Evolutionary conservation across 2,113 vertebrate species (phyloP).

Genomic region (Pluvianellus socialis): DNA sequence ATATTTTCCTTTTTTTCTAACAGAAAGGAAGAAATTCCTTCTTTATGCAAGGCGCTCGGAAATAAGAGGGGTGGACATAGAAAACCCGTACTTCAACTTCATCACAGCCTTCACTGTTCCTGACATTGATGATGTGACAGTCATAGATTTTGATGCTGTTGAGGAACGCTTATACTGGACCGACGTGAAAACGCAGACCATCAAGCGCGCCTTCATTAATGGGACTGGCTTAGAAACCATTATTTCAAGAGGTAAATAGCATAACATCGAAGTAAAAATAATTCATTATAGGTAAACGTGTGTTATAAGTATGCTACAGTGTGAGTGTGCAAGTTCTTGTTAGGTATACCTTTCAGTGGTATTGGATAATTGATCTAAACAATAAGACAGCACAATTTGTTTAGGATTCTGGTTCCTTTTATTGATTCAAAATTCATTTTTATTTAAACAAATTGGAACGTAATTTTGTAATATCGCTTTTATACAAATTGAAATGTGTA

Average conservation of each 20-base stretch:
- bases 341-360: neutral
- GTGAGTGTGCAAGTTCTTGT: fast-evolving
- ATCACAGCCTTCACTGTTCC: slow-evolving; percentile 97
- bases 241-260: slow-evolving; percentile 87
- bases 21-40: slow-evolving; percentile 93
- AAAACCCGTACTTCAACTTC: slow-evolving; percentile 96
- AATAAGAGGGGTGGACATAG: slow-evolving; percentile 96
- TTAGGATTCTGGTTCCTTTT: neutral
- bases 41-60: slow-evolving; percentile 92
- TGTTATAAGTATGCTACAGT: neutral
- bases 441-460: neutral
- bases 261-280: neutral
- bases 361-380: neutral
- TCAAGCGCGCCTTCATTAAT: slow-evolving; percentile 95
- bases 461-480: neutral
- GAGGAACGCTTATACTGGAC: slow-evolving; percentile 97
- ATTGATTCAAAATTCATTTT: neutral
- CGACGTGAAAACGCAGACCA: slow-evolving; percentile 95
- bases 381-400: neutral
- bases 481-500: neutral
- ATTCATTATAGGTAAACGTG: neutral
- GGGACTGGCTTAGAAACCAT: slow-evolving; percentile 94
- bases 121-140: slow-evolving; percentile 96
- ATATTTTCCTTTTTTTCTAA: slow-evolving; percentile 23
- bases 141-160: slow-evolving; percentile 91